Conservation (phyloP, 1,140 invertebrate genomes). For the Stratiolaelaps scimitus region DNA sequence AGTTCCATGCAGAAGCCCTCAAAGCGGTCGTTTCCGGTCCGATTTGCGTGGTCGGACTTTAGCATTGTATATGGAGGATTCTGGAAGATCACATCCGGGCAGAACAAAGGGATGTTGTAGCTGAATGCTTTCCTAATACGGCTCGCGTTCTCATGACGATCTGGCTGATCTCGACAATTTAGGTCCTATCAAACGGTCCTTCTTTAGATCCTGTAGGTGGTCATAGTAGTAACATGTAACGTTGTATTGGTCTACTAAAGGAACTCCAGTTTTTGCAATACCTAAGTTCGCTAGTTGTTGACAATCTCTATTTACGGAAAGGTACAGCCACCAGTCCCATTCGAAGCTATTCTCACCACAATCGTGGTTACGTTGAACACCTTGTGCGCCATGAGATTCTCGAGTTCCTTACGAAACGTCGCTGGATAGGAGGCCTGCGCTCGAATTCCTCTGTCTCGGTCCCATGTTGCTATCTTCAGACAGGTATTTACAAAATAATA, state of each 20-base stretch:
- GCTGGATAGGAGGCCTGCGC: constrained; percentile 5
- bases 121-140: too few species aligned
- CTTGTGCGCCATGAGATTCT: constrained; percentile 8
- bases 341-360: background rate
- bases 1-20: constrained; percentile 69
- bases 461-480: background rate
- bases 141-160: too few species aligned
- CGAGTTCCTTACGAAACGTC: background rate
- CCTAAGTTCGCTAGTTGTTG: too few species aligned
- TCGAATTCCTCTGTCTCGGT: constrained; percentile 1
- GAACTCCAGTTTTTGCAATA: too few species aligned
- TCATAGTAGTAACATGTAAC: too few species aligned
- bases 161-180: too few species aligned
- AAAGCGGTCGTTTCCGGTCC: constrained; percentile 54
- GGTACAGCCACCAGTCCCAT: too few species aligned
- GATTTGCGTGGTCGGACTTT: constrained; percentile 25
- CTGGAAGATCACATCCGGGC: constrained; percentile 28
- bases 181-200: too few species aligned
- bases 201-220: too few species aligned
- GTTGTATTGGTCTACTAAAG: too few species aligned
- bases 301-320: too few species aligned
- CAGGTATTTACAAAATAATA: background rate
- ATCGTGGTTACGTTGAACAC: constrained; percentile 26
- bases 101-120: too few species aligned
- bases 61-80: constrained; percentile 34